Base-by-base conservation (phyloP, 2,797 vertebrate genomes). In the Heterohyrax brucei region DNA sequence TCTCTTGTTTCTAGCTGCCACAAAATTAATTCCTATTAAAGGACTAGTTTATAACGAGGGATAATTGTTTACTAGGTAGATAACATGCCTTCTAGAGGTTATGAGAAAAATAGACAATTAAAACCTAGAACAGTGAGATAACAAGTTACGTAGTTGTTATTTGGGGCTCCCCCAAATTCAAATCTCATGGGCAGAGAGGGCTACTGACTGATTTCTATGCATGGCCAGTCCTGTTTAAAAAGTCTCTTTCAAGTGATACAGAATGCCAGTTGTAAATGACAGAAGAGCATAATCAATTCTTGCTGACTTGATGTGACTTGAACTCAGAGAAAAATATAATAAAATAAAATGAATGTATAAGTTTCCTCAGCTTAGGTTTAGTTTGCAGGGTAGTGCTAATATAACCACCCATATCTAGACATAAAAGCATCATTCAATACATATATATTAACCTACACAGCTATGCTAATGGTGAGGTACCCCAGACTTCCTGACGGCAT, bases 21-120 rank as follows among this genome's bases (percentile, higher is more conserved):
- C 48, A 80, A 48, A 87, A 84, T 81, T 85, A 82, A 82, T 77
- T 94, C 10, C 19, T 64, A 56, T 39, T 46, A 89, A 91, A 53
- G 8, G 3, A 28, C 5, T 83, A 22, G 81, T 5, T 89, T 26
- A 90, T 86, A 64, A 79, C 76, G 87, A 84, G 33, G 12, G 53
- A 1, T 94, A 89, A 95, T 21, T n/a, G 1, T 13, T 80, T 91
- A 77, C 22, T 79, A 73, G 19, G 12, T 87, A 92, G 24, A 7
- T 84, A 92, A 24, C 5, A 61, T 44, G 10, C 12, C 46, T 91
- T 77, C 22, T 24, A 72, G 24, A 84, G 28, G 9, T 91, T 85
- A 95, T 92, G 46, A 59, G 0, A 70, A 83, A 89, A 33, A 16
- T 68, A 7, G 13, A 7, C 21, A 80, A 72, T 66, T 77, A 77